Base-by-base conservation (phyloP, 2,888 invertebrate species). In the Aporophyla lueneburgensis region DNA sequence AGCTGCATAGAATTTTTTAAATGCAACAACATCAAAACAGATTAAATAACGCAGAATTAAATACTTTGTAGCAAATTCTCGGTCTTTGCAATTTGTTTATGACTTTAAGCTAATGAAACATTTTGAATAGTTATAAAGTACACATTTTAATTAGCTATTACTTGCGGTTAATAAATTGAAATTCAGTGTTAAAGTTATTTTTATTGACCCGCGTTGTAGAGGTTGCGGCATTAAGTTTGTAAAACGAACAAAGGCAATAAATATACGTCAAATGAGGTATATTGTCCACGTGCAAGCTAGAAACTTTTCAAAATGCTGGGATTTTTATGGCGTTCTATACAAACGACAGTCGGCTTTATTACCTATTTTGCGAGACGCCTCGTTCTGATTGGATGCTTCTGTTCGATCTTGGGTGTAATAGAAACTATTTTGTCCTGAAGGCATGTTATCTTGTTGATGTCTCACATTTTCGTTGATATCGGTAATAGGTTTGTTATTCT, bases 341-440 rank as follows among this genome's bases (percentile, higher is more conserved):
- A 81, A 79, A 66, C n/a, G 71, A 74, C 74, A 77, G 76, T 80
- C 78, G 76, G 61, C 75, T 83, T 84, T 88, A 83, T 79, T 63
- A 33, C 43, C 51, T 84, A 78, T 80, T 82, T 83, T 70, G 77
- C 68, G 62, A 79, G 66, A 49, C 62, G n/a, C 21, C n/a, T 62
- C 61, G 43, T 59, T 66, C 74, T 81, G 86, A 84, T 87, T 86
- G 84, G 83, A 70, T 79, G 75, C 75, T 80, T 76, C 75, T 74
- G 67, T 77, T 68, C 75, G 67, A 76, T 74, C 51, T 43, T 77
- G 66, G 65, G 16, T 76, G 56, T 78, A 82, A 84, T 86, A 84
- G 51, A 67, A 82, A 81, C 86, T 85, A 81, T 87, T 84, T 76
- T 76, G 80, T 72, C 80, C 76, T 78, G 74, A 79, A 81, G 76